phyloP scores from a whole-genome alignment of 2,888 invertebrate genomes.

The Parnassius orleans region DNA sequence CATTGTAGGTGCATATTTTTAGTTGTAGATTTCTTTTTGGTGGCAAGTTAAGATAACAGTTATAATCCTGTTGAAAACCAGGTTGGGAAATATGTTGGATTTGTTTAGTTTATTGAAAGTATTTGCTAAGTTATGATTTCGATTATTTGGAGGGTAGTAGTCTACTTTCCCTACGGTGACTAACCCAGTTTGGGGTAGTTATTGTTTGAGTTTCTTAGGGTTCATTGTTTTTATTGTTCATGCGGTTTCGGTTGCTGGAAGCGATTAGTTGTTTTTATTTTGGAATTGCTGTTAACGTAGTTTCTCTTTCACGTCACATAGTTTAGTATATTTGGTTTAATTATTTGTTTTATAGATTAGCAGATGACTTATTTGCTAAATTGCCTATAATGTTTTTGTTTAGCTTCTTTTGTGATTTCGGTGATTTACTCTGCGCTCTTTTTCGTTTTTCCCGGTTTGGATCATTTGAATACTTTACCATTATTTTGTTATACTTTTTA shows the following conservation, averaged over 20 bases:
- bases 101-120: too few relatives aligned
- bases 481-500: neutral
- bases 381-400: neutral
- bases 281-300: neutral
- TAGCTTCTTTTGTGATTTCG: neutral
- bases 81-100: too few relatives aligned
- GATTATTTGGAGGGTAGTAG: neutral
- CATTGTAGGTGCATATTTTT: too few relatives aligned
- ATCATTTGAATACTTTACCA: neutral
- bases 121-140: neutral
- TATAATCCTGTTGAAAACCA: too few relatives aligned
- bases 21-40: too few relatives aligned
- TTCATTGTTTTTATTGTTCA: neutral
- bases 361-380: neutral
- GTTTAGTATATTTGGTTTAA: neutral
- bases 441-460: neutral
- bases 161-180: neutral
- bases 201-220: neutral
- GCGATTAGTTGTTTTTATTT: neutral
- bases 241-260: neutral
- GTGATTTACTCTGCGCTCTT: neutral
- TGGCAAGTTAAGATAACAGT: too few relatives aligned
- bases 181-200: too few relatives aligned
- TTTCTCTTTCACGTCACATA: neutral
- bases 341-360: neutral